Conservation (phyloP, 1,140 invertebrate genomes). For the Drosophila oshimai region DNA sequence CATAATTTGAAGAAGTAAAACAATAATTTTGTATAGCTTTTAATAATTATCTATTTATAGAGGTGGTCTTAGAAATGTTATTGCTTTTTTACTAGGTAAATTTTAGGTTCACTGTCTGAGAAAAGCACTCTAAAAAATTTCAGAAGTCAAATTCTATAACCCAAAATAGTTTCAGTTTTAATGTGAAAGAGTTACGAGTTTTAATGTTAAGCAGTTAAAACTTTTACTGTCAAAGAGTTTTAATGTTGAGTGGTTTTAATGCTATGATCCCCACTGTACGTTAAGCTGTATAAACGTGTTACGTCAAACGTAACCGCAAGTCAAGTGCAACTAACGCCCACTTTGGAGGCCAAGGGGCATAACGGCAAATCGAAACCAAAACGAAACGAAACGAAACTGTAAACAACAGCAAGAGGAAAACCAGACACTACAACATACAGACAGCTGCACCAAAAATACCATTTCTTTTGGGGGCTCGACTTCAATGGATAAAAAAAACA, state of each 20-base stretch:
- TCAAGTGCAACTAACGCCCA: conserved; percentile 37
- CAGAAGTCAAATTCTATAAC: no score
- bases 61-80: no score
- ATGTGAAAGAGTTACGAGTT: no score
- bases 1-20: no score
- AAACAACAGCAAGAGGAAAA: conserved; percentile 25
- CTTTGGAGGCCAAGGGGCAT: conserved; percentile 7
- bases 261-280: no score
- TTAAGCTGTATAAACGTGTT: neutral
- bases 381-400: conserved; percentile 11
- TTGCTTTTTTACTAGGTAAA: no score
- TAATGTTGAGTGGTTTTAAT: neutral
- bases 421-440: neutral
- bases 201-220: no score
- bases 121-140: no score
- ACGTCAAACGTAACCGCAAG: conserved; percentile 22
- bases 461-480: conserved; percentile 46
- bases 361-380: conserved; percentile 31
- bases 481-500: conserved; percentile 38
- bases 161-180: no score
- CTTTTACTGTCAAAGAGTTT: neutral
- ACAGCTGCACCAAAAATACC: conserved; percentile 32
- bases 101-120: no score
- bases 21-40: no score
- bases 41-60: no score